A percentile compares a stretch with the other conserved stretches of the same genome.
phyloP scores from a whole-genome alignment of 1,140 invertebrate genomes.

The Choristoneura fumiferana region DNA sequence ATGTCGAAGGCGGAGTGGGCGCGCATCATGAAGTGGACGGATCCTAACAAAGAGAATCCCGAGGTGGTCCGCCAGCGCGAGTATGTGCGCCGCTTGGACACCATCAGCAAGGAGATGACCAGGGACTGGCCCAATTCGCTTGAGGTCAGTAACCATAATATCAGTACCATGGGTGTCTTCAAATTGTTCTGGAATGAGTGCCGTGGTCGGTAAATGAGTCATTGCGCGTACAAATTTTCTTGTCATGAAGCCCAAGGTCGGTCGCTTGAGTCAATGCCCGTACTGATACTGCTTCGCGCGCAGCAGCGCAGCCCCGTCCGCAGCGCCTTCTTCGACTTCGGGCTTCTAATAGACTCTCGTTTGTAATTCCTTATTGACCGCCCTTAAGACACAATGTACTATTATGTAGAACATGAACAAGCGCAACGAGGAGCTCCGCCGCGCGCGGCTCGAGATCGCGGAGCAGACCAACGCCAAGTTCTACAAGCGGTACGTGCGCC shows the following conservation, averaged over 20 bases:
- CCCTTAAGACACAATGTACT: not conserved
- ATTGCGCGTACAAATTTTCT: no score
- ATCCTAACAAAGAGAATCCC: slow-evolving; percentile 39
- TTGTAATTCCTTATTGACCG: no score
- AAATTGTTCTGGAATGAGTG: no score
- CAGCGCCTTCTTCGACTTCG: no score
- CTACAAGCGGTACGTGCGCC: slow-evolving; percentile 62
- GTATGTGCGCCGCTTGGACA: slow-evolving; percentile 48
- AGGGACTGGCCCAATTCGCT: slow-evolving; percentile 66
- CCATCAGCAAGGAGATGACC: slow-evolving; percentile 55
- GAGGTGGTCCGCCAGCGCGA: slow-evolving; percentile 42
- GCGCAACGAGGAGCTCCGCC: slow-evolving; percentile 63
- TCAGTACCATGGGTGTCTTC: no score
- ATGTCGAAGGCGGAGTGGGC: slow-evolving; percentile 57
- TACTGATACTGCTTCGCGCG: no score
- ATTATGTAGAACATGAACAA: slow-evolving; percentile 62
- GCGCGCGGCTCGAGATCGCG: slow-evolving; percentile 49
- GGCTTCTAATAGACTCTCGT: no score
- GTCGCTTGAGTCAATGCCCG: no score
- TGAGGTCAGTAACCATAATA: slow-evolving; percentile 44
- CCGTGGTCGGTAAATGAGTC: no score
- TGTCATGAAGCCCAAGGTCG: no score
- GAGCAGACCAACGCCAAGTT: slow-evolving; percentile 60
- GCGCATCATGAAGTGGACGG: slow-evolving; percentile 49
- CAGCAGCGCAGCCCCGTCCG: no score